Base-by-base conservation (phyloP, 2,797 vertebrate genomes). In the Halcyon badia region DNA sequence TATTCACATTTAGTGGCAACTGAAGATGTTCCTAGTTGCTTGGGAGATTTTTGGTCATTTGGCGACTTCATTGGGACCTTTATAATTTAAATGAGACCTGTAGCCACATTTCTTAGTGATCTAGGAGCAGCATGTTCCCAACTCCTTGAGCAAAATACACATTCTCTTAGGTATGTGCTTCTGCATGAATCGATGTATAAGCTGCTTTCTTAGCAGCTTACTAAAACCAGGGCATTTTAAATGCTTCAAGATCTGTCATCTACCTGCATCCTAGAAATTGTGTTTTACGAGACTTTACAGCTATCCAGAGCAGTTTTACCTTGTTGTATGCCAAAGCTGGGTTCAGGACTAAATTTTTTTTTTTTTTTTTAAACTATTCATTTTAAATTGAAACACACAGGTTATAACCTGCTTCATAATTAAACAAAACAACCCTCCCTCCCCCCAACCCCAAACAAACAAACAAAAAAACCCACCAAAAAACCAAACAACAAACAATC, bases 201-300 rank as follows among this genome's bases (percentile, higher is more conserved):
- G 26, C 48, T 62, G n/a, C 44, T 73, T 73, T 37, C 30, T 51
- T 73, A 62, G n/a, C 37, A 44, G 42, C n/a, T 51, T 84, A 73
- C 8, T 73, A 31, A 62, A 89, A 93, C 28, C 28, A 33, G 10
- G 20, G 14, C 17, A 37, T 31, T 88, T 77, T 68, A 77, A 72
- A 75, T 89, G 62, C 69, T 49, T 66, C 8, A 61, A 61, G 78
- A 79, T 16, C 46, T 94, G 82, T 95, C 73, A 83, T 57, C 52
- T 83, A 66, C 48, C 54, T 73, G 73, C 24, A 57, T 73, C 88
- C 93, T 60, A 62, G n/a, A 96, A 88, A 94, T 95, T 92, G 96
- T 84, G 92, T 88, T 94, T 62, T 83, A 22, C 86, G 54, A 81
- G 81, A 76, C 90, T 91, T 60, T 17, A 73, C 83, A 77, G 37